Conservation (phyloP, 2,888 invertebrate genomes). For the Torymus tubicola region DNA sequence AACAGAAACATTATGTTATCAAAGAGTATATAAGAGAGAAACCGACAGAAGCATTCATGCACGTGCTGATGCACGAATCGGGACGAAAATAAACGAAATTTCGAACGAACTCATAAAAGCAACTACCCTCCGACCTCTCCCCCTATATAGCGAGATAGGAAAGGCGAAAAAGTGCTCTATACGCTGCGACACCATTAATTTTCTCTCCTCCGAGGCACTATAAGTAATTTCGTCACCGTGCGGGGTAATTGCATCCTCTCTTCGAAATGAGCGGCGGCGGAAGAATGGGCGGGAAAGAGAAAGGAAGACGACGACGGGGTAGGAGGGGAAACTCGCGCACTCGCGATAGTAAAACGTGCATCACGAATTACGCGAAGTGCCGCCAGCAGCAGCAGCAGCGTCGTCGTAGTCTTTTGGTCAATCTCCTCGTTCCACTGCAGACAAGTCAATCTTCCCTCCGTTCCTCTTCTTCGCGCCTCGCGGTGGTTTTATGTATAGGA, state of each 20-base stretch:
- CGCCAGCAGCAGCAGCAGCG: conserved; percentile 33
- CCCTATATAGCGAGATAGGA: not conserved
- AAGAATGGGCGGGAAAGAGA: conserved; percentile 42
- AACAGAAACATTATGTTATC: no score
- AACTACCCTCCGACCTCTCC: no score
- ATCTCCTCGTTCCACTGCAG: conserved; percentile 48
- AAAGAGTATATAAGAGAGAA: no score
- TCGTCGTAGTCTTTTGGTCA: conserved; percentile 51
- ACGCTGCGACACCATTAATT: conserved; percentile 51
- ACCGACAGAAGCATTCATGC: no score
- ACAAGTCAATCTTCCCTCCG: conserved; percentile 60
- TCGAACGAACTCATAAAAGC: no score
- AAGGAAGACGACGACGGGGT: conserved; percentile 31
- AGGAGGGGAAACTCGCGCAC: conserved; percentile 25
- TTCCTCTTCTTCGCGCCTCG: conserved; percentile 28
- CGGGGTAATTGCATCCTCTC: conserved; percentile 50
- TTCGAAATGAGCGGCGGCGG: conserved; percentile 34
- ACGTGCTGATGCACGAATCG: no score
- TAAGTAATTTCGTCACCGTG: conserved; percentile 53
- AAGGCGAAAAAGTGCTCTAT: conserved; percentile 18
- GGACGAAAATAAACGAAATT: no score
- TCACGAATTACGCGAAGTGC: conserved; percentile 53
- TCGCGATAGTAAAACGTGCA: conserved; percentile 50
- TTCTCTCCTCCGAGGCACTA: conserved; percentile 32
- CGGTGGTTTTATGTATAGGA: conserved; percentile 55